Percentiles rank a stretch among this genome's conserved stretches.
phyloP scores from a whole-genome alignment of 1,140 invertebrate species.

The Ylistrum balloti region DNA sequence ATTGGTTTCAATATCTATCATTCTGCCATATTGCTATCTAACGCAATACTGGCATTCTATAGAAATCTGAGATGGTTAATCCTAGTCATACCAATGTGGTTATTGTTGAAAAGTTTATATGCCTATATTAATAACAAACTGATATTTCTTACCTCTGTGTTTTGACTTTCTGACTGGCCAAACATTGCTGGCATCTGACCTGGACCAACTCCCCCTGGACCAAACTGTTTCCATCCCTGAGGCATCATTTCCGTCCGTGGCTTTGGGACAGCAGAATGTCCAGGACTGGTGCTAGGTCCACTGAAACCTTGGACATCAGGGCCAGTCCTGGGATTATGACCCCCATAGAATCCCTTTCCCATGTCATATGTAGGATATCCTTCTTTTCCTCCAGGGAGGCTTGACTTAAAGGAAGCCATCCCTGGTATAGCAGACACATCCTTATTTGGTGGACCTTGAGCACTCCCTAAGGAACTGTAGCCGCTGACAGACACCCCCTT shows the following conservation, averaged over 20 bases:
- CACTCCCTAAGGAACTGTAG: conserved; percentile 29
- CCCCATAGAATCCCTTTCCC: not conserved
- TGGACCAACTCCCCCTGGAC: not conserved
- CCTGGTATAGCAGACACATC: not conserved
- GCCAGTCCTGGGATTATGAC: not conserved
- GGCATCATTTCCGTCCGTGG: not conserved
- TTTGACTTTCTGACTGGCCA: not conserved
- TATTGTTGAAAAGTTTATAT: too few species aligned
- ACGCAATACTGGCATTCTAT: too few species aligned
- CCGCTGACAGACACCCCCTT: not conserved
- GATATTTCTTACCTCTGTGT: not conserved
- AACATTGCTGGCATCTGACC: not conserved
- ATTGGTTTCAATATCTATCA: too few species aligned
- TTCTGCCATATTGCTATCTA: too few species aligned
- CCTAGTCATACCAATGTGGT: too few species aligned
- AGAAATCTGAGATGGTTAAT: too few species aligned
- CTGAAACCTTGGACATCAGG: not conserved
- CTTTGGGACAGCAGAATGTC: not conserved
- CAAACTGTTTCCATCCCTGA: not conserved
- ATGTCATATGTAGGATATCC: not conserved
- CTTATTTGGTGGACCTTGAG: not conserved
- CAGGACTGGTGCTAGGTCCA: not conserved
- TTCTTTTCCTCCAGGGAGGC: not conserved
- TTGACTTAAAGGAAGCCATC: not conserved
- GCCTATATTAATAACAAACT: too few species aligned